Percentiles rank a stretch among this genome's conserved stretches.
phyloP scores from a whole-genome alignment of 2,113 vertebrate species.

The Geococcyx californianus region DNA sequence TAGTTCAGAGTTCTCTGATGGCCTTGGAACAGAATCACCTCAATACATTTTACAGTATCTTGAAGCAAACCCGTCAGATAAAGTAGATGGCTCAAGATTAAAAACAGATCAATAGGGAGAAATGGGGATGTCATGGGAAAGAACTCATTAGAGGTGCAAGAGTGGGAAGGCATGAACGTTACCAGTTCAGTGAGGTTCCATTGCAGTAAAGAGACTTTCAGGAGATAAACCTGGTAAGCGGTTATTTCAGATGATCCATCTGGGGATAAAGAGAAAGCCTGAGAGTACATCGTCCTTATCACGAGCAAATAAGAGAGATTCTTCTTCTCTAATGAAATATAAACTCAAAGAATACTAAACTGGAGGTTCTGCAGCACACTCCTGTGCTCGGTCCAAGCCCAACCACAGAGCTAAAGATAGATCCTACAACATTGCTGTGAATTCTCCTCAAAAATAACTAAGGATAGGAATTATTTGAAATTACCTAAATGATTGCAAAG shows the following conservation, averaged over 20 bases:
- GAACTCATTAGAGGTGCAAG: constrained; percentile 31
- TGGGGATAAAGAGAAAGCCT: background rate
- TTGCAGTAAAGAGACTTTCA: background rate
- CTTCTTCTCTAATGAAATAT: background rate
- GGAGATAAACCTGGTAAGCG: constrained; percentile 22
- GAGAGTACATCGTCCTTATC: background rate
- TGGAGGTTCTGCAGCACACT: background rate
- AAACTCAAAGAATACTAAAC: background rate
- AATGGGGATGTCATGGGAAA: constrained; percentile 15
- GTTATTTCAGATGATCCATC: background rate
- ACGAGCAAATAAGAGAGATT: background rate
- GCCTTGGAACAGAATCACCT: background rate
- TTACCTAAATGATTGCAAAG: background rate
- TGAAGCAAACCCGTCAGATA: constrained; percentile 3
- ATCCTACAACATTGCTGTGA: background rate
- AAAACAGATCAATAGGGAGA: constrained; percentile 25
- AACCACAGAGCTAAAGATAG: background rate
- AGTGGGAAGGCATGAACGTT: background rate
- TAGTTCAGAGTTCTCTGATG: background rate
- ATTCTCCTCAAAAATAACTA: background rate
- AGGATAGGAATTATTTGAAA: background rate
- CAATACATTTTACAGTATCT: background rate
- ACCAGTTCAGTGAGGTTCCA: constrained; percentile 3
- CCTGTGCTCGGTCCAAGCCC: background rate
- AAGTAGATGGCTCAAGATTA: constrained; percentile 35